Conservation (phyloP, 2,888 invertebrate species). For the Lymantria monacha region DNA sequence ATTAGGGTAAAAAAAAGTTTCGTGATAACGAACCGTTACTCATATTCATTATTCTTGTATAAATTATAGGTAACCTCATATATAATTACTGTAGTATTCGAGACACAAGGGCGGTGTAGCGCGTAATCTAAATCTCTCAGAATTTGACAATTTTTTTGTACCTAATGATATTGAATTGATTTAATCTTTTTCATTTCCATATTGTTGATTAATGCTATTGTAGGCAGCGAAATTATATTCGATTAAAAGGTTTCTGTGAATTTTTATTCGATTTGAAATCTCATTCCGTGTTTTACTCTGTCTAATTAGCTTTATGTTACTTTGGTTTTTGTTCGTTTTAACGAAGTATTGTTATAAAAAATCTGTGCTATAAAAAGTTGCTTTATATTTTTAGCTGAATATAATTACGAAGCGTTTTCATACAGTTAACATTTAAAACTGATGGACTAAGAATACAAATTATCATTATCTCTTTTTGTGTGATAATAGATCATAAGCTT, state of each 20-base stretch:
- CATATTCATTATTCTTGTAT: conserved; percentile 74
- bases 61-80: conserved; percentile 66
- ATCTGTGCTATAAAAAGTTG: background rate
- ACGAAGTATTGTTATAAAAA: background rate
- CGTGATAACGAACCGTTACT: conserved; percentile 70
- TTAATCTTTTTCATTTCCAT: conserved; percentile 42
- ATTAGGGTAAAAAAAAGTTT: conserved; percentile 71
- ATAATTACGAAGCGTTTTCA: too few species aligned
- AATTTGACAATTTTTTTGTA: conserved; percentile 45
- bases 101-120: conserved; percentile 44
- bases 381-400: too few species aligned
- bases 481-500: too few species aligned
- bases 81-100: conserved; percentile 61
- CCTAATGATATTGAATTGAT: conserved; percentile 46
- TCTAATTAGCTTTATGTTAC: conserved; percentile 9
- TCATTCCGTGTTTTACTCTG: conserved; percentile 18
- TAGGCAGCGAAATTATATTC: conserved; percentile 28
- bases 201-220: conserved; percentile 31
- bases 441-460: too few species aligned
- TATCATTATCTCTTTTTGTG: too few species aligned
- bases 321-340: background rate
- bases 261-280: conserved; percentile 23
- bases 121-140: conserved; percentile 59
- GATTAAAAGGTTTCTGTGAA: conserved; percentile 25
- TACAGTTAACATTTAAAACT: too few species aligned